These are phyloP conservation scores for Liposcelis brunnea DNA, from an alignment of 2,888 invertebrate species.

Conservation along the genomic window DNA sequence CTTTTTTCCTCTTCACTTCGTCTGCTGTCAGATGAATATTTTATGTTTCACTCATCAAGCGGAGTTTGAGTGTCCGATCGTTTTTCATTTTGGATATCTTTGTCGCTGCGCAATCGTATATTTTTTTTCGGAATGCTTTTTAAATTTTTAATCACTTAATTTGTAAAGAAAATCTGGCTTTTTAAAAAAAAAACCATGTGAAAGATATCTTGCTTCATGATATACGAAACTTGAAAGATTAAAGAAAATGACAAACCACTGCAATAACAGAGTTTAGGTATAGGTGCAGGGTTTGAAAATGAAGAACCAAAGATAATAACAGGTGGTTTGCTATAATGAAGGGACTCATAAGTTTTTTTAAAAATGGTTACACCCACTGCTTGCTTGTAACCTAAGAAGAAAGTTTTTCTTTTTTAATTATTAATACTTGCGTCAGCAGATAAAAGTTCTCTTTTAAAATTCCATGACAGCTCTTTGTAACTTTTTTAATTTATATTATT, in stretches of 20 bases:
- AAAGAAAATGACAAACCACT: constrained; percentile 1
- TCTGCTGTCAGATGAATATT: no score
- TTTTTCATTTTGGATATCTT: no score
- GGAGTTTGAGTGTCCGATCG: no score
- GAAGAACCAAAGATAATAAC: constrained; percentile 4
- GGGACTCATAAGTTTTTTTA: constrained; percentile 7
- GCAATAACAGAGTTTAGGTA: neutral
- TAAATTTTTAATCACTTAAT: constrained; percentile 1
- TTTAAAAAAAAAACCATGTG: no score
- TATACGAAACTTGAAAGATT: neutral
- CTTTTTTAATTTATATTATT: constrained; percentile 7
- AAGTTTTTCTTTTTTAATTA: neutral
- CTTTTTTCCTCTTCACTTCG: constrained; percentile 1
- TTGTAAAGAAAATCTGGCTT: no score
- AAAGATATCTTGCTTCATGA: no score
- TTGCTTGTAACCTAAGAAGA: neutral
- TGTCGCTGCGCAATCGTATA: no score
- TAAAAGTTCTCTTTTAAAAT: neutral
- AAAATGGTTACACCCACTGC: constrained; percentile 8
- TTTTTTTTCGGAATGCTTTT: neutral
- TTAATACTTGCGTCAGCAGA: neutral
- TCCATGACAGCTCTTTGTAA: neutral
- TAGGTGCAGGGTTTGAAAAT: neutral
- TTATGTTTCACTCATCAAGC: no score
- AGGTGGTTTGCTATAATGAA: constrained; percentile 3